A percentile compares a stretch with the other conserved stretches of the same genome.
phyloP scores from a whole-genome alignment of 2,113 vertebrate species.

The Ifrita kowaldi region DNA sequence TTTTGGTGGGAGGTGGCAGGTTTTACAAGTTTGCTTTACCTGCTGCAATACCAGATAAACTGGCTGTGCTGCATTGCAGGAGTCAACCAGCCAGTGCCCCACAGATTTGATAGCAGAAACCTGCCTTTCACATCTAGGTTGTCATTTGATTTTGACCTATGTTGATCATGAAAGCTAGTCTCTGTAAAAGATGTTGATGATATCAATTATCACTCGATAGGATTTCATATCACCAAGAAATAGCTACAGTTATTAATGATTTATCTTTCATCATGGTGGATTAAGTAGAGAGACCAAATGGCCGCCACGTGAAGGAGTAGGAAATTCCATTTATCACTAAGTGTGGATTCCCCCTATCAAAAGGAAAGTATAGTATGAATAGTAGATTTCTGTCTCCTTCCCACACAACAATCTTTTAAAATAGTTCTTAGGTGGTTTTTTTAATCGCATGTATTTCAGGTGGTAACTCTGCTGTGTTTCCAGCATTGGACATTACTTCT shows the following conservation, averaged over 20 bases:
- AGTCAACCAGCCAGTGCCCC: not conserved
- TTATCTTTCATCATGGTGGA: not conserved
- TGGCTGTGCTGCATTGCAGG: slow-evolving; percentile 28
- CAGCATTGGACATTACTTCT: not conserved
- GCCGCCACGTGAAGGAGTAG: not conserved
- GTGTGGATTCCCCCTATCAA: not conserved
- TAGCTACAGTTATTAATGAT: not conserved
- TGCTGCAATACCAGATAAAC: slow-evolving; percentile 33
- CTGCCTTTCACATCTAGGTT: not conserved
- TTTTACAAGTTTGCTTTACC: not conserved
- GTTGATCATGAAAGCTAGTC: not conserved
- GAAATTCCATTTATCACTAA: not conserved
- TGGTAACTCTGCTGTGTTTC: not conserved
- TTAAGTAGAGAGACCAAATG: not conserved
- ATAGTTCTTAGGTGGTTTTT: not conserved
- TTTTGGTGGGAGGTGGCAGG: not conserved
- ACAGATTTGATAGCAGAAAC: not conserved
- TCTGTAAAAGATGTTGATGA: not conserved
- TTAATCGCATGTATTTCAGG: not conserved
- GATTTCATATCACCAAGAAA: not conserved
- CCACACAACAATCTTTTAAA: not conserved
- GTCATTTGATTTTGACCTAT: not conserved
- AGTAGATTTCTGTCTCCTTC: not conserved
- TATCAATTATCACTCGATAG: not conserved
- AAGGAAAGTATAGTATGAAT: not conserved